Base-by-base conservation (phyloP, 2,888 invertebrate genomes). In the Campaea margaritaria region DNA sequence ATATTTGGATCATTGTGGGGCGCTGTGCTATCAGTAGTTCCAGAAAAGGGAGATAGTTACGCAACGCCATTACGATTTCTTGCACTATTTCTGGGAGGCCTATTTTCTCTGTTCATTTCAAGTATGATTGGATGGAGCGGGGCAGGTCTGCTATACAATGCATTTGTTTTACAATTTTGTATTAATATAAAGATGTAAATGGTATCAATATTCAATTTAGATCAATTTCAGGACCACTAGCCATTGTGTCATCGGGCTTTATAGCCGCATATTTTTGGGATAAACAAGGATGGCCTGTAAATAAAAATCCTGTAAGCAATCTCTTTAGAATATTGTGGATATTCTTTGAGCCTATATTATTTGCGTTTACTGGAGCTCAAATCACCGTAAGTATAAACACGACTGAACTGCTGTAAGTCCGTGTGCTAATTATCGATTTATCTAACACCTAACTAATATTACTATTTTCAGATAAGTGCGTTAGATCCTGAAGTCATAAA, bases 321-420 rank as follows among this genome's bases (percentile, higher is more conserved):
- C 93, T 96, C 11, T 96, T 97, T 73, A 95, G 96, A 75, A 95
- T 96, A 46, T 92, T 97, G 72, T 98, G 97, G 98, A 95, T 96
- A 93, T 94, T 97, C 64, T 96, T 97, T 83, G 97, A 98, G 82
- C 97, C 97, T 0, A 95, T 97, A 64, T 91, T 98, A 28, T 98
- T 98, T 86, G 96, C 96, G 27, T 94, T 98, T 53, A 98, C 98
- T 44, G 97, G 97, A 21, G 95, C 97, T 12, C 96, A 97, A 87
- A 95, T 98, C 46, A 95, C 95, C 75, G 93, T 97, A 78, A 74
- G 73, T 64, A 31, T 12, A 34, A 34, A 34, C 36, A 36, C 12
- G 36, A 36, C 36, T 11, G 7, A 31, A 31, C 2, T 9, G 8
- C 8, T 31, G 1, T 10, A 9, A 31, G 31, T 7, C 10, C 2